Percentiles rank a stretch among this genome's conserved stretches.
Evolutionary conservation across 1,140 invertebrate genomes (phyloP).

Genomic region (Anastrepha ludens): DNA sequence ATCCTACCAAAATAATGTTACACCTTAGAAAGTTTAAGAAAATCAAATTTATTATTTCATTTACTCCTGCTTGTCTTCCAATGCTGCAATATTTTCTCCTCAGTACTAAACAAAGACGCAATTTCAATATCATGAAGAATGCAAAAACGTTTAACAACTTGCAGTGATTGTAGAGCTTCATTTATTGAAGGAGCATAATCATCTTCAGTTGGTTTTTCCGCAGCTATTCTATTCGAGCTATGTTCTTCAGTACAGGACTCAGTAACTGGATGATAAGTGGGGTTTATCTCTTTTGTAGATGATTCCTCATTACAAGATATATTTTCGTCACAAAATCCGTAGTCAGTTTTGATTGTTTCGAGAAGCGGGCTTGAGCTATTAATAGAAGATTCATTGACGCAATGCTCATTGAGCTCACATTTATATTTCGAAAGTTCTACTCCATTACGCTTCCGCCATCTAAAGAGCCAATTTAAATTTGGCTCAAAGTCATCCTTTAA

Average conservation of each 20-base stretch:
- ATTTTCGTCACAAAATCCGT: not conserved
- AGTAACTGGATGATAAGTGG: too few species aligned
- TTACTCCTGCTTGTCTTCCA: not conserved
- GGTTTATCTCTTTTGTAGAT: not conserved
- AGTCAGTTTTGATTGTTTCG: not conserved
- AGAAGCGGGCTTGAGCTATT: not conserved
- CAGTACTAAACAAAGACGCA: not conserved
- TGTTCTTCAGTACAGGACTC: too few species aligned
- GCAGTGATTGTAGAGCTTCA: not conserved
- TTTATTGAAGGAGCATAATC: conserved; percentile 7
- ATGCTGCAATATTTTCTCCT: conserved; percentile 31
- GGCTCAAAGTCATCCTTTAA: not conserved
- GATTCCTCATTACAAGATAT: not conserved
- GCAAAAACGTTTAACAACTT: conserved; percentile 5
- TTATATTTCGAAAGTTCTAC: not conserved
- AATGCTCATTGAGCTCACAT: too few species aligned
- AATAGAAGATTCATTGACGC: not conserved
- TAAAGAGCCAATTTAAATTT: not conserved
- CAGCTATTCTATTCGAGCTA: too few species aligned
- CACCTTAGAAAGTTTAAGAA: too few species aligned
- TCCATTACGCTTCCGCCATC: not conserved
- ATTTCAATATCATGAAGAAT: conserved; percentile 19
- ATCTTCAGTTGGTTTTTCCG: not conserved
- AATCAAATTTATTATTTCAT: not conserved
- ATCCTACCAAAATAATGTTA: too few species aligned